Base-by-base conservation (phyloP, 2,113 vertebrate genomes). In the Echinops telfairi region DNA sequence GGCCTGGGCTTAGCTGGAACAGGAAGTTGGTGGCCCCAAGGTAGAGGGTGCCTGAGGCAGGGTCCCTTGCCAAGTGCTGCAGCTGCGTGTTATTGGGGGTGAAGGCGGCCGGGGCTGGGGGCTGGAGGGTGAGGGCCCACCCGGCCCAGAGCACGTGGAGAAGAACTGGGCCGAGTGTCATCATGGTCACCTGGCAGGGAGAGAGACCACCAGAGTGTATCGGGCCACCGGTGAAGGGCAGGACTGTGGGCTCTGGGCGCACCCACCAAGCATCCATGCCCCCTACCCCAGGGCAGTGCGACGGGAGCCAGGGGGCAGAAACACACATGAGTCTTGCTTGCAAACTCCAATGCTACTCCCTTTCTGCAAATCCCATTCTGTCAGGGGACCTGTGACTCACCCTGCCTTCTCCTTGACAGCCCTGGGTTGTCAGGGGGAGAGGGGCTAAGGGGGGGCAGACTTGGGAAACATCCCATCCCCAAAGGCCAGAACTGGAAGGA, bases 21-120 rank as follows among this genome's bases (percentile, higher is more conserved):
- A 99, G 98, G 96, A 98, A 98, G 98, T 99, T 99, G 90, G 98
- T 98, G 75, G 99, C 99, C 0, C 99, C 99, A 5, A 99, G 84
- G 53, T 99, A 99, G 81, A 99, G 97, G 83, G 98, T 98, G 27
- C 99, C 99, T 0, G 99, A 98, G 8, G 93, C 53, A 38, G 98
- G 97, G 94, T 99, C 98, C 97, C 99, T 98, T 8, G 98, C 98
- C 92, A 99, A 97, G 96, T 99, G 99, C 92, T 99, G 99, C 79
- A 99, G 99, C 43, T 97, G 97, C 0, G 99, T 99, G 94, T 98
- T 73, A 0, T 99, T 99, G 93, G 95, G 97, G 0, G 97, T 97
- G 86, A 99, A 99, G 0, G 98, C 98, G 68, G 95, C 97, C 0
- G 97, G 98, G 58, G 96, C 96, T 86, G 92, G 94, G 29, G 8